Conservation (phyloP, 2,113 vertebrate genomes). For the Hassar affinis region DNA sequence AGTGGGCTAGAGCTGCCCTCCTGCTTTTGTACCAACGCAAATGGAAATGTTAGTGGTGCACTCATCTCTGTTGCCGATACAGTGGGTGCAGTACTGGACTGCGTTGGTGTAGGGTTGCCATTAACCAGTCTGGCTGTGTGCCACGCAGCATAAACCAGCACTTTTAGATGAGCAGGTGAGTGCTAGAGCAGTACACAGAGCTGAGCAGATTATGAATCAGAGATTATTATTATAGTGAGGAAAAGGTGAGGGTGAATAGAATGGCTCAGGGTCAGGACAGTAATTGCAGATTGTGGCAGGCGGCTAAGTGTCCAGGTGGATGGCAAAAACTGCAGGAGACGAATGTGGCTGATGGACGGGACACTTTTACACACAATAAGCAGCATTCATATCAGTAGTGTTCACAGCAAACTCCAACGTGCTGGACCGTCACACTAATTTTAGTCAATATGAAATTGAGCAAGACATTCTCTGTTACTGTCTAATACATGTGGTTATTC, state of each 20-base stretch:
- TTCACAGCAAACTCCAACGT: neutral
- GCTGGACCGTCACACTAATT: neutral
- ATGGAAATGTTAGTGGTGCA: conserved; percentile 32
- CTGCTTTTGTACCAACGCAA: conserved; percentile 12
- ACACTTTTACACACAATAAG: conserved; percentile 18
- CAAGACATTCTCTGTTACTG: too few species aligned
- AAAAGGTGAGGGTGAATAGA: conserved; percentile 52
- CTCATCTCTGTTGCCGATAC: neutral
- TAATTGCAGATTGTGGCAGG: conserved; percentile 56
- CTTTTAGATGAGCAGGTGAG: conserved; percentile 33
- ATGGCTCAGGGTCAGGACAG: conserved; percentile 39
- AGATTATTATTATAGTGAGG: conserved; percentile 53
- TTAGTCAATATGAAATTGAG: too few species aligned
- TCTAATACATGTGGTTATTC: too few species aligned
- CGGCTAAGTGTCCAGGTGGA: conserved; percentile 48
- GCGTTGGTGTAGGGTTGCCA: conserved; percentile 18
- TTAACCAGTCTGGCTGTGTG: conserved; percentile 33
- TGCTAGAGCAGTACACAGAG: conserved; percentile 1
- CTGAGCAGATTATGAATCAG: conserved; percentile 55
- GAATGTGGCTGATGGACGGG: conserved; percentile 6
- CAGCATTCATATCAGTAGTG: neutral
- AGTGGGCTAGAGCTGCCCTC: conserved; percentile 28
- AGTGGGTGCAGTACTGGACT: conserved; percentile 10
- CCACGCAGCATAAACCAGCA: conserved; percentile 39
- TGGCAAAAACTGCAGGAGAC: conserved; percentile 35